Conservation (phyloP, 92 coral and sea anemone species). For the Virgularia gustaviana region DNA sequence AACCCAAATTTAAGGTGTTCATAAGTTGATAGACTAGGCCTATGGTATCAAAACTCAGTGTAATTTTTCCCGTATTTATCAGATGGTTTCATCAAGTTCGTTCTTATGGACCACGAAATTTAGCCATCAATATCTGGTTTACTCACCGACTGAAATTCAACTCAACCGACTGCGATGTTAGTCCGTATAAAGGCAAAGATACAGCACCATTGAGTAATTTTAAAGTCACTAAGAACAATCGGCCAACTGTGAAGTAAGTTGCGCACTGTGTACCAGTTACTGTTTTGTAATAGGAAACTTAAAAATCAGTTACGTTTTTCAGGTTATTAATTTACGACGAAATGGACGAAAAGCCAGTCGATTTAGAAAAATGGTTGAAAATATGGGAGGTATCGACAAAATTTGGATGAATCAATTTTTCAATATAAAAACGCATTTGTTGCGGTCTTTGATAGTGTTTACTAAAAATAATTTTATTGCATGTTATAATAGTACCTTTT, state of each 20-base stretch:
- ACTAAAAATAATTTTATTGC: too few species aligned
- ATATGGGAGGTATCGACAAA: constrained; percentile 2
- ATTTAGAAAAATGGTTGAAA: constrained; percentile 20
- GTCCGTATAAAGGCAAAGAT: constrained; percentile 67
- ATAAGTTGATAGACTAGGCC: too few species aligned
- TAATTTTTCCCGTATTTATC: too few species aligned
- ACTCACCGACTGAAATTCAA: constrained; percentile 71
- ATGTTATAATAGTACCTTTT: too few species aligned
- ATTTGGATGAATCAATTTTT: neutral
- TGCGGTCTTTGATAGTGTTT: neutral
- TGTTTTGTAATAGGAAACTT: too few species aligned
- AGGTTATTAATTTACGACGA: constrained; percentile 10
- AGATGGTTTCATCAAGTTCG: constrained; percentile 97
- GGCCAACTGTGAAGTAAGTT: constrained; percentile 7
- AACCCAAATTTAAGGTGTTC: too few species aligned
- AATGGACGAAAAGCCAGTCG: constrained; percentile 36
- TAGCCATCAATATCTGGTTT: constrained; percentile 97
- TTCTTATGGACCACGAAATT: constrained; percentile 77
- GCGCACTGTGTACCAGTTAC: neutral
- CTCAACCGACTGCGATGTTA: constrained; percentile 68
- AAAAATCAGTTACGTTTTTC: neutral
- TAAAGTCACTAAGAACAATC: constrained; percentile 51
- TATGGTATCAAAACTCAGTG: too few species aligned
- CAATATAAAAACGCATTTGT: neutral
- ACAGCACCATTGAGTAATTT: constrained; percentile 65